Conservation (phyloP, 2,797 vertebrate genomes). For the Sebastolobus altivelis region DNA sequence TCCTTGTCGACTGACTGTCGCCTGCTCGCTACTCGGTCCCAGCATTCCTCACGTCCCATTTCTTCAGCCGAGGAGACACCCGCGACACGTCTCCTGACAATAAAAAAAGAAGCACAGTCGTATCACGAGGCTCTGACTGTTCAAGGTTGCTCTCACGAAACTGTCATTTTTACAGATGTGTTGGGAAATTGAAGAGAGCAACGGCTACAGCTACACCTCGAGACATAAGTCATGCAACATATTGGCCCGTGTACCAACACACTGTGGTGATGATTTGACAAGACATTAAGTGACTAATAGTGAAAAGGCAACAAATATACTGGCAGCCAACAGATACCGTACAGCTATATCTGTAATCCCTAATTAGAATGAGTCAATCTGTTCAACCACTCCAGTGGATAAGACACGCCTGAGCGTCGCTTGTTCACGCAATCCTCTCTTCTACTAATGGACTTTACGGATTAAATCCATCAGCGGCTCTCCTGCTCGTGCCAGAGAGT, state of each 20-base stretch:
- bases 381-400: constrained; percentile 24
- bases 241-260: background rate
- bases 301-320: background rate
- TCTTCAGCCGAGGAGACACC: constrained; percentile 16
- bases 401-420: background rate
- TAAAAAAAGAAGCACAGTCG: background rate
- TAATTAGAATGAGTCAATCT: constrained; percentile 46
- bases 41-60: background rate
- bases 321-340: background rate
- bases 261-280: background rate
- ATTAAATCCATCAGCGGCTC: constrained; percentile 36
- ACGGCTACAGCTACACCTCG: background rate
- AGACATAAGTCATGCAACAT: constrained; percentile 19
- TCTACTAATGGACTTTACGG: constrained; percentile 28
- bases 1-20: constrained; percentile 30
- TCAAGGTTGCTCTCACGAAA: constrained; percentile 28
- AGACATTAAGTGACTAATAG: background rate
- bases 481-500: constrained; percentile 15
- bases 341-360: constrained; percentile 30
- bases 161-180: constrained; percentile 22
- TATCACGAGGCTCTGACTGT: constrained; percentile 1
- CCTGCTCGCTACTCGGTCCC: constrained; percentile 15
- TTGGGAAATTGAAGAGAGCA: background rate
- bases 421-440: constrained; percentile 41
- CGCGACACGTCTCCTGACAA: constrained; percentile 1